These are phyloP conservation scores for Arnoldichthys spilopterus DNA, from an alignment of 2,797 vertebrate genomes.

Conservation along the genomic window DNA sequence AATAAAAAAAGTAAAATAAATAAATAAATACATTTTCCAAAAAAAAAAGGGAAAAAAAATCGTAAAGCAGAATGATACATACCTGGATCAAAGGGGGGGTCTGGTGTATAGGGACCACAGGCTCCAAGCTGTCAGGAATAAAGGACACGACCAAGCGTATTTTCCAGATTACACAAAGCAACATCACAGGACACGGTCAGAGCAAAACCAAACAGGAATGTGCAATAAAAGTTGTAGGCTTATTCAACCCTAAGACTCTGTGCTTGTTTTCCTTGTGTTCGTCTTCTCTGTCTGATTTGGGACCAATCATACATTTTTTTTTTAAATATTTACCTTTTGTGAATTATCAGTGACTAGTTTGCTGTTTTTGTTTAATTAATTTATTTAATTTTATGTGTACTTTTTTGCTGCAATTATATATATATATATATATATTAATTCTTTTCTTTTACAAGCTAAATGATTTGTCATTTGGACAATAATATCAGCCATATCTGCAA, in stretches of 20 bases:
- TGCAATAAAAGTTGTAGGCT: slow-evolving; percentile 88
- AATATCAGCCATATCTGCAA: too few relatives aligned
- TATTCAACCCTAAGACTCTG: slow-evolving; percentile 71
- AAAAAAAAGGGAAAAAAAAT: slow-evolving; percentile 21
- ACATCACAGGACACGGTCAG: slow-evolving; percentile 71
- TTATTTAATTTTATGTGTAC: too few relatives aligned
- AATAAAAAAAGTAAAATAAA: slow-evolving; percentile 36
- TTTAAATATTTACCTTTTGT: not conserved
- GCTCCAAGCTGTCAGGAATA: slow-evolving; percentile 46
- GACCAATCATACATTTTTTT: too few relatives aligned
- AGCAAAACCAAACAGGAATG: slow-evolving; percentile 87
- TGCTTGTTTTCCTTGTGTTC: slow-evolving; percentile 47
- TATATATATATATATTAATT: too few relatives aligned
- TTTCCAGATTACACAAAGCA: slow-evolving; percentile 64
- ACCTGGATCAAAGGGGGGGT: slow-evolving; percentile 67
- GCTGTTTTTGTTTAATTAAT: too few relatives aligned
- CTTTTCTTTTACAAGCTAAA: too few relatives aligned
- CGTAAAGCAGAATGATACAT: slow-evolving; percentile 64
- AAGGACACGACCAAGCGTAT: slow-evolving; percentile 54
- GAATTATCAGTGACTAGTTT: too few relatives aligned
- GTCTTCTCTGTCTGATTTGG: not conserved
- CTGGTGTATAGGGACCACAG: slow-evolving; percentile 61
- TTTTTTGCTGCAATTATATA: too few relatives aligned
- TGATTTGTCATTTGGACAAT: too few relatives aligned
- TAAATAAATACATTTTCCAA: slow-evolving; percentile 33